phyloP scores from a whole-genome alignment of 1,140 invertebrate species.

The Aricia agestis region DNA sequence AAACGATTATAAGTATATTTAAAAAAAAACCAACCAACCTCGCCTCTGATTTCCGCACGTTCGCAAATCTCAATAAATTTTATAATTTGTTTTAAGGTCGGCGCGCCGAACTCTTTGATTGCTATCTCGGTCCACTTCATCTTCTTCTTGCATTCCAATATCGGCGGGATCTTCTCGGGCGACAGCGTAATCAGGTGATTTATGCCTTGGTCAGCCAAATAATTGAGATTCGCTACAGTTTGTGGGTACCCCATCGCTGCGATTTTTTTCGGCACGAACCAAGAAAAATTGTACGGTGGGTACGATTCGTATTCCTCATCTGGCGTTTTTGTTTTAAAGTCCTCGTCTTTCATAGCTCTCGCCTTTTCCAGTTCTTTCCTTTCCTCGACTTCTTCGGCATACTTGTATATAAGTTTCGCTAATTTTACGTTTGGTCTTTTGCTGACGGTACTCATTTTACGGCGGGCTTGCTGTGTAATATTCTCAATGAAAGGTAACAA shows the following conservation, averaged over 20 bases:
- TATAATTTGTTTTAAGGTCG: constrained; percentile 80
- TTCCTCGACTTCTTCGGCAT: constrained; percentile 34
- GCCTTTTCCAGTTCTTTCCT: constrained; percentile 30
- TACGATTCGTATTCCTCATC: constrained; percentile 41
- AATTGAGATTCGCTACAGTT: constrained; percentile 77
- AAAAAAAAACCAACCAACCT: constrained; percentile 45
- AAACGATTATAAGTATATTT: too few species aligned
- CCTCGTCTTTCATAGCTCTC: constrained; percentile 25
- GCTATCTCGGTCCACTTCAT: constrained; percentile 79
- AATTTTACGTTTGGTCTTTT: constrained; percentile 60
- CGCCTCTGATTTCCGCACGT: constrained; percentile 61
- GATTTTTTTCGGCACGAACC: constrained; percentile 66
- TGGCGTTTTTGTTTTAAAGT: constrained; percentile 30
- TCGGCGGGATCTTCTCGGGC: constrained; percentile 79
- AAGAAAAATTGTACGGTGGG: constrained; percentile 66
- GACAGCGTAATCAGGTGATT: constrained; percentile 79
- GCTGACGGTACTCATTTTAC: constrained; percentile 46
- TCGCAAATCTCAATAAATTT: constrained; percentile 82
- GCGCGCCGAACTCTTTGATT: constrained; percentile 81
- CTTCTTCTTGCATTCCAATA: constrained; percentile 63
- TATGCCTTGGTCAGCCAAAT: constrained; percentile 76
- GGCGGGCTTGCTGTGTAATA: not conserved
- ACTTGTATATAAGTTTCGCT: constrained; percentile 66
- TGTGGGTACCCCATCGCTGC: constrained; percentile 77
- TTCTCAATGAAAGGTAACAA: too few species aligned